phyloP scores from a whole-genome alignment of 2,113 vertebrate genomes.

The Pterophyllum scalare region DNA sequence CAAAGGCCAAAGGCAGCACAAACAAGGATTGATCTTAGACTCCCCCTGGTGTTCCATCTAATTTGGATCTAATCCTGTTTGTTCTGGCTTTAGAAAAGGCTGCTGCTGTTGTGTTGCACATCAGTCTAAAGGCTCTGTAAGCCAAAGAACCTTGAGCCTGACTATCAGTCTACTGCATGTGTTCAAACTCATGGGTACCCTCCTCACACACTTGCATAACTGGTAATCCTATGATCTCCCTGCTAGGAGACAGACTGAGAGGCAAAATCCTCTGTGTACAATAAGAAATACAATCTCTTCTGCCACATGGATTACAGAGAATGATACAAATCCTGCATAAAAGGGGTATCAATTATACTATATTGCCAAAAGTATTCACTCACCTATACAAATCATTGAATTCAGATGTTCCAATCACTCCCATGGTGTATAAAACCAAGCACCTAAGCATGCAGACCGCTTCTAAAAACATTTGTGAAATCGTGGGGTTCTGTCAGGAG shows the following conservation, averaged over 20 bases:
- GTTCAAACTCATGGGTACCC: slow-evolving; percentile 17
- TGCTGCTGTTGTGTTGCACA: slow-evolving; percentile 19
- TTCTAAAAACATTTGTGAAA: too few relatives aligned
- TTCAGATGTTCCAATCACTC: too few relatives aligned
- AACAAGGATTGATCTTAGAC: slow-evolving; percentile 26
- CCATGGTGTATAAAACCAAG: too few relatives aligned
- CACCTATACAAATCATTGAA: too few relatives aligned
- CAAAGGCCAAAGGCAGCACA: slow-evolving; percentile 13
- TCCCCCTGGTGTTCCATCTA: slow-evolving; percentile 24
- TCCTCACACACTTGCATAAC: not conserved
- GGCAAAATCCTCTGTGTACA: slow-evolving; percentile 19
- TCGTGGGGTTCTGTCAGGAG: too few relatives aligned
- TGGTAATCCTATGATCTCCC: slow-evolving; percentile 59
- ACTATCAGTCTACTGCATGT: not conserved
- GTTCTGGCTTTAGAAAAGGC: slow-evolving; percentile 32
- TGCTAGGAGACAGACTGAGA: slow-evolving; percentile 34
- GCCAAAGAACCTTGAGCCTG: not conserved
- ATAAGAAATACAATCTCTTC: slow-evolving; percentile 20
- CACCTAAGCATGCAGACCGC: too few relatives aligned
- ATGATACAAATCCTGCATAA: slow-evolving; percentile 5
- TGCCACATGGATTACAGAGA: slow-evolving; percentile 14
- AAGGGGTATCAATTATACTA: not conserved
- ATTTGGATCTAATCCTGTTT: slow-evolving; percentile 50
- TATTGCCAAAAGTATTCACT: too few relatives aligned
- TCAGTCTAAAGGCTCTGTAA: slow-evolving; percentile 28